A percentile compares a stretch with the other conserved stretches of the same genome.
Conservation (phyloP, 2,113 vertebrate genomes). For the Atherinomorus stipes region DNA sequence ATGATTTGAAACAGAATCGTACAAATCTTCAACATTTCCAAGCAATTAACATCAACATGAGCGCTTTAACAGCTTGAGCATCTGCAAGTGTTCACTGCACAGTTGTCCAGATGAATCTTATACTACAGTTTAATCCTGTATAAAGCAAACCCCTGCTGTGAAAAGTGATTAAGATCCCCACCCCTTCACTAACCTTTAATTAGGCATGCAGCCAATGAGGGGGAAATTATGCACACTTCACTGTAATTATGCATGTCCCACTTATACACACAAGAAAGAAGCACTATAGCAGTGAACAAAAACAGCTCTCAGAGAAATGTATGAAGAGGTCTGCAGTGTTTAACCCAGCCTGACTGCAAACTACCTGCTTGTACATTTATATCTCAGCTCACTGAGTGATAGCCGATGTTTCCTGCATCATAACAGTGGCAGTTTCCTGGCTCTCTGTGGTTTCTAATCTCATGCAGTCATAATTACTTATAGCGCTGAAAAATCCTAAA, state of each 20-base stretch:
- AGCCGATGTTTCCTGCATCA: slow-evolving; percentile 35
- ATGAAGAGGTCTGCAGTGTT: slow-evolving; percentile 3
- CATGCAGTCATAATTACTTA: background rate
- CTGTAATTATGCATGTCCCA: slow-evolving; percentile 21
- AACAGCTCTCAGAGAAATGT: slow-evolving; percentile 2
- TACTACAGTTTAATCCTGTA: slow-evolving; percentile 13
- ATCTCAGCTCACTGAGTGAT: slow-evolving; percentile 14
- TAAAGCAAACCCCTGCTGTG: background rate
- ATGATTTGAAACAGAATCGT: background rate
- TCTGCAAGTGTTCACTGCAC: slow-evolving; percentile 1
- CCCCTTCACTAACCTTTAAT: slow-evolving; percentile 19
- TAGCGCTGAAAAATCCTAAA: too few relatives aligned
- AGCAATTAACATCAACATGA: background rate
- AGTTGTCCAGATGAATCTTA: background rate
- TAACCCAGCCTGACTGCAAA: background rate
- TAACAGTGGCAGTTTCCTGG: slow-evolving; percentile 14
- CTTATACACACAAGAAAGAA: background rate
- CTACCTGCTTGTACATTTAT: slow-evolving; percentile 23
- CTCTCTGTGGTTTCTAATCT: background rate
- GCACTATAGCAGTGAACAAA: slow-evolving; percentile 3
- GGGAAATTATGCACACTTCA: slow-evolving; percentile 5
- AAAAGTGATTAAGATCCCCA: slow-evolving; percentile 50
- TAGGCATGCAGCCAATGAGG: slow-evolving; percentile 22
- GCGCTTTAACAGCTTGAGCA: background rate
- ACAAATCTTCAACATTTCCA: background rate